A percentile compares a stretch with the other conserved stretches of the same genome.
Conservation (phyloP, 2,113 vertebrate species). For the Bos taurus region DNA sequence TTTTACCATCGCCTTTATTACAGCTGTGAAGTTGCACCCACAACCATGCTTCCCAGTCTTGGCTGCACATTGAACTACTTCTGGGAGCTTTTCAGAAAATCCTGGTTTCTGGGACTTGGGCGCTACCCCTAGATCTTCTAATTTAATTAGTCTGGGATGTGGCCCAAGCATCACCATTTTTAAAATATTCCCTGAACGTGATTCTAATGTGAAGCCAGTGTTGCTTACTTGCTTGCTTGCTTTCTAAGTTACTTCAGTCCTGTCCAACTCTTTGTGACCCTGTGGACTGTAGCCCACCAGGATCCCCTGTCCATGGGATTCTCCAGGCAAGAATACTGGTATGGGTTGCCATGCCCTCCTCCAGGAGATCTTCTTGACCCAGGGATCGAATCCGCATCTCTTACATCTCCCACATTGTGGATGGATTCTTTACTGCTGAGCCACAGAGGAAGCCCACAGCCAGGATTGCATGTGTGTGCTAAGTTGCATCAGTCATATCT, state of each 20-base stretch:
- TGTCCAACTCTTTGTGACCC: neutral
- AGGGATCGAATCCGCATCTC: rapidly evolving
- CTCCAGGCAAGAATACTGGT: neutral
- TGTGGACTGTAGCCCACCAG: neutral
- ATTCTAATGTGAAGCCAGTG: neutral
- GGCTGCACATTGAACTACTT: neutral
- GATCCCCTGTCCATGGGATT: neutral
- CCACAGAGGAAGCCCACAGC: neutral
- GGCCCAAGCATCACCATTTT: neutral
- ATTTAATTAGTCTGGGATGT: neutral
- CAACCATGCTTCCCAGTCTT: neutral
- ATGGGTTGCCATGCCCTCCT: neutral
- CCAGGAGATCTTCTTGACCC: neutral
- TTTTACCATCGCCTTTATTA: neutral
- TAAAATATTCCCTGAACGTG: neutral
- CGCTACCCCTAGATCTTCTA: neutral
- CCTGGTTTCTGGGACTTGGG: neutral
- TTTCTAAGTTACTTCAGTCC: neutral
- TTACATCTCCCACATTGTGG: neutral
- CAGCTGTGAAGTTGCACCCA: neutral
- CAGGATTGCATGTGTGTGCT: neutral
- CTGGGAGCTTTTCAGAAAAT: neutral
- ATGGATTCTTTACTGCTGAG: neutral
- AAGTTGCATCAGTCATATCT: neutral
- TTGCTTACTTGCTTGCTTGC: neutral